Evolutionary conservation across 2,888 invertebrate species (phyloP), one percentile per base, ranked within the genome.

Genomic region (Epinotia ramella): DNA sequence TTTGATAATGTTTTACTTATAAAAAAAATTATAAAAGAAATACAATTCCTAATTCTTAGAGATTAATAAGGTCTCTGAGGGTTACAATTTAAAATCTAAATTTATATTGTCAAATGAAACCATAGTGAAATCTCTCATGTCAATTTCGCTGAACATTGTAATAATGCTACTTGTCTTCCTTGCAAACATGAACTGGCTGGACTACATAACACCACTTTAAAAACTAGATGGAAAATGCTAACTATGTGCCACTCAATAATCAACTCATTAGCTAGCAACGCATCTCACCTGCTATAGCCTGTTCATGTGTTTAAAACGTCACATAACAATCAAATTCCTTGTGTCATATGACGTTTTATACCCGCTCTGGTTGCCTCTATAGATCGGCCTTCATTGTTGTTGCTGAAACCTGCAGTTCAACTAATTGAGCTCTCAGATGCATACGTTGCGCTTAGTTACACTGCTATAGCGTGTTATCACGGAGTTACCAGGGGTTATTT

Each of bases 381-480:
- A 69, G 24, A 69, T 46, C 24, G 44, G 53, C 40, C n/a, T 44
- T 33, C 57, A 64, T 65, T 69, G 62, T 68, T 68, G 68, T 63
- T 63, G 69, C 18, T 73, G 65, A 75, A 75, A 71, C 70, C 70
- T 65, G 69, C 65, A 62, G 65, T 53, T 70, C 57, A 67, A 44
- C 70, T 71, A 70, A 75, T 75, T 60, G 70, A 62, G 65, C 65
- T 70, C 53, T 71, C 70, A 40, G 62, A 44, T 66, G 73, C 60
- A 65, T 59, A 59, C 70, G 65, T 40, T 71, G 13, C 44, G 75
- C 65, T 75, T 75, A 28, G 75, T 71, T 75, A 75, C 53, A 53
- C 24, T 56, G 69, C 69, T 53, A 40, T 59, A 74, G 46, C 69
- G 57, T 53, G 74, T 70, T 60, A 75, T 64, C 62, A 53, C 20